A percentile compares a stretch with the other conserved stretches of the same genome.
Conservation (phyloP, 2,797 vertebrate genomes). For the Morelia viridis region DNA sequence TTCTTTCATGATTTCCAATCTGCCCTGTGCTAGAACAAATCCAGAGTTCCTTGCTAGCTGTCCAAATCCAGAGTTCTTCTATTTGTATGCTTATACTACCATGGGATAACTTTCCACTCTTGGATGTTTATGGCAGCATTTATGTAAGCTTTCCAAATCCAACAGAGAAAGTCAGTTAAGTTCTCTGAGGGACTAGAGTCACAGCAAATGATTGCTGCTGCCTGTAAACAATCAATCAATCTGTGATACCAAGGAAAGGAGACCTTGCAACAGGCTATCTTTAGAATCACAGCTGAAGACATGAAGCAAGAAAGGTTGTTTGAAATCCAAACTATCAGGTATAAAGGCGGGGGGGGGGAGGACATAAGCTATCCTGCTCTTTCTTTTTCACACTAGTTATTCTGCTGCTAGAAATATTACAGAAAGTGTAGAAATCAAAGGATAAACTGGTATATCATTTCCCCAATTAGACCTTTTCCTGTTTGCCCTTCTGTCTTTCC, state of each 20-base stretch:
- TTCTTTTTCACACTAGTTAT: background rate
- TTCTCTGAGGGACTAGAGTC: background rate
- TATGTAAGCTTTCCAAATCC: background rate
- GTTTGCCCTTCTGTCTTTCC: background rate
- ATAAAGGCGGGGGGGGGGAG: background rate
- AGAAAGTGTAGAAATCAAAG: background rate
- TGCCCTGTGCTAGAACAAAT: background rate
- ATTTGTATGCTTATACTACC: background rate
- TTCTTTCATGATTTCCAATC: background rate
- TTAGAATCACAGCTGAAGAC: accelerated
- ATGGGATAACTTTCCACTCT: background rate
- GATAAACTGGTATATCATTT: background rate
- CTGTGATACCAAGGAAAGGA: background rate
- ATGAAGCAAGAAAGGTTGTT: background rate
- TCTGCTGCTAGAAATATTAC: background rate
- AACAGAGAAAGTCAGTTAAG: background rate
- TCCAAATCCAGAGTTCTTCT: background rate
- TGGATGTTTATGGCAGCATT: background rate
- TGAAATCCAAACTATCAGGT: background rate
- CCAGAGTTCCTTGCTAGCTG: background rate
- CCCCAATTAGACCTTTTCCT: background rate
- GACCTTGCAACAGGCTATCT: background rate
- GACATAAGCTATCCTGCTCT: background rate
- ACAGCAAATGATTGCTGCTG: background rate
- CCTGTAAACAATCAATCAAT: slow-evolving; percentile 26